A percentile compares a stretch with the other conserved stretches of the same genome.
These are phyloP conservation scores for Microplitis deprimator DNA, from an alignment of 2,888 invertebrate species.

Conservation along the genomic window DNA sequence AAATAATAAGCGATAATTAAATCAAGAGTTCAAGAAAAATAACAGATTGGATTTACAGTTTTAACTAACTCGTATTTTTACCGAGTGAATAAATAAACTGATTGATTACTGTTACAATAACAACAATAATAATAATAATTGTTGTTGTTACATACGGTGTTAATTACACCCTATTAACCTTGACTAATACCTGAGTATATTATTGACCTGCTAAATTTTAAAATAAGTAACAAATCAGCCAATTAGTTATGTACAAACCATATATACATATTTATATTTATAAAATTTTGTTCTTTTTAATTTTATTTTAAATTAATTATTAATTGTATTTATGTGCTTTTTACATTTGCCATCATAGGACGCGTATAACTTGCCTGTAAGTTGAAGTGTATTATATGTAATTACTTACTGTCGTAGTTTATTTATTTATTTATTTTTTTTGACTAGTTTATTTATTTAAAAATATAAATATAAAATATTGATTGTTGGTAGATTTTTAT, in stretches of 20 bases:
- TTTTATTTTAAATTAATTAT: constrained; percentile 42
- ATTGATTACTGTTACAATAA: neutral
- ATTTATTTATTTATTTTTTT: constrained; percentile 29
- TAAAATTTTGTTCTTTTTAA: neutral
- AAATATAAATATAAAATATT: neutral
- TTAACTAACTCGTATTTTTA: neutral
- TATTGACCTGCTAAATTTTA: constrained; percentile 6
- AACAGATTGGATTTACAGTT: neutral
- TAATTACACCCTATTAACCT: neutral
- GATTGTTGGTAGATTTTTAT: constrained; percentile 19
- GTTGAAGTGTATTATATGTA: constrained; percentile 55
- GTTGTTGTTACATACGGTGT: neutral
- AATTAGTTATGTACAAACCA: constrained; percentile 40
- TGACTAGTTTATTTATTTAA: constrained; percentile 27
- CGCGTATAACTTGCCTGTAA: constrained; percentile 71
- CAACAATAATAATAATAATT: neutral
- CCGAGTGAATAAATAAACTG: neutral
- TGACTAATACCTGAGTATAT: constrained; percentile 12
- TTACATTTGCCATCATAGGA: constrained; percentile 67
- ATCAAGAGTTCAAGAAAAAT: neutral
- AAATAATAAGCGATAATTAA: neutral
- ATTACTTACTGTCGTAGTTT: constrained; percentile 29
- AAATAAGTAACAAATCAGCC: constrained; percentile 30
- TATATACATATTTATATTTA: constrained; percentile 13
- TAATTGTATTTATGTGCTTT: constrained; percentile 66